Evolutionary conservation across 2,113 vertebrate genomes (phyloP), one percentile per base, ranked within the genome.

Genomic region (Circaetus cinerascens): DNA sequence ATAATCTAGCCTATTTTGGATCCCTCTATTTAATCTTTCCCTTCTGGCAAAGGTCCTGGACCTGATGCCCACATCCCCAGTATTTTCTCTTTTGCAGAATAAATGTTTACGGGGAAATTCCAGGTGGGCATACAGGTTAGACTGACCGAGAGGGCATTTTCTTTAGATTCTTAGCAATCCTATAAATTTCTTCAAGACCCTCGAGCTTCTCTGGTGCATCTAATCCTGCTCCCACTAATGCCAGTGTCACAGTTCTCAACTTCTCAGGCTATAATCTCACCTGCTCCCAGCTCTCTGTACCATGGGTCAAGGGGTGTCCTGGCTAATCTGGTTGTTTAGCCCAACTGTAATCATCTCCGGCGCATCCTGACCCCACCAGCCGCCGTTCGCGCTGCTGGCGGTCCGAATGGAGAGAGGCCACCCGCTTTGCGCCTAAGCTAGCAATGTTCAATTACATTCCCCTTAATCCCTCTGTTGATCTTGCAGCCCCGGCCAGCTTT

Each of bases 1-100:
- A 96, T 97, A 97, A 97, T 97, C 97, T 89, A 97, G 97, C 97
- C 97, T 97, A 96, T 97, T 97, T 97, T 97, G 86, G 95, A 95
- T 89, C 73, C 40, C 94, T 96, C 84, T 55, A 25, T 95, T 95
- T 97, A 97, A 97, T 97, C 97, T 97, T 93, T 60, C 86, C 78
- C 93, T 91, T 91, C 93, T 97, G 97, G 96, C 95, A 95, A 73
- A 94, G 32, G n/a, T 73, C 94, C 95, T 97, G 91, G 73, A 85
- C 53, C 55, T 62, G 53, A 64, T 95, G 89, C 36, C 85, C 66
- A 7, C 0, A 1, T 12, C 69, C 13, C 67, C 43, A 6, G 4
- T 45, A 43, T 59, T 82, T 81, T n/a, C 80, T 75, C 17, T 64
- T 85, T 25, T 40, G 25, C 53, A 66, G 69, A 64, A 81, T 12